Conservation (phyloP, 1,140 invertebrate genomes). For the Psix sp. region DNA sequence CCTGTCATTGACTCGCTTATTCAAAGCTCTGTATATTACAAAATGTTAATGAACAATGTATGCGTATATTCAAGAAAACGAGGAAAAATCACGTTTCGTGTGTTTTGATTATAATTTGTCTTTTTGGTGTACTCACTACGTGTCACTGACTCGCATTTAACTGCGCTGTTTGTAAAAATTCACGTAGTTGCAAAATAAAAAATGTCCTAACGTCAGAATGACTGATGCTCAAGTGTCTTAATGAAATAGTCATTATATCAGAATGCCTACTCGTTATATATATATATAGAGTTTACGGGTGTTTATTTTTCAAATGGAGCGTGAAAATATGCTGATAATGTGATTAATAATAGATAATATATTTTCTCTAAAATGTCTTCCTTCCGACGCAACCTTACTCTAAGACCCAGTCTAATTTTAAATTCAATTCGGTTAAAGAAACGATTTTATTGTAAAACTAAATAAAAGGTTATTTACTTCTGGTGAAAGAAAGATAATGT, state of each 20-base stretch:
- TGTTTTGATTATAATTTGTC: constrained; percentile 13
- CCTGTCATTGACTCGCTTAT: too few relatives aligned
- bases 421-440: too few relatives aligned
- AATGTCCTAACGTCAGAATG: constrained; percentile 30
- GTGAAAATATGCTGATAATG: constrained; percentile 54
- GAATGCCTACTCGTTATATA: constrained; percentile 39
- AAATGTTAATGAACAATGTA: too few relatives aligned
- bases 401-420: constrained; percentile 28
- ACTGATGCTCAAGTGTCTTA: constrained; percentile 39
- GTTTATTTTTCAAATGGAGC: constrained; percentile 52
- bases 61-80: too few relatives aligned
- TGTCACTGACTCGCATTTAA: constrained; percentile 10
- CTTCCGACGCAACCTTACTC: constrained; percentile 20
- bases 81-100: background rate
- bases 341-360: constrained; percentile 51
- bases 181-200: constrained; percentile 10
- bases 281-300: constrained; percentile 36
- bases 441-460: too few relatives aligned
- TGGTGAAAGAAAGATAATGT: constrained; percentile 31
- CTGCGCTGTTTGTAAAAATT: background rate
- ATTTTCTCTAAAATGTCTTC: constrained; percentile 37
- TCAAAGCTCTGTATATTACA: too few relatives aligned
- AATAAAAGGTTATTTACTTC: constrained; percentile 24
- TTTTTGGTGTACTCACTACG: background rate
- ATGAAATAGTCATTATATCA: constrained; percentile 44